Percentiles rank a stretch among this genome's conserved stretches.
Evolutionary conservation across 2,888 invertebrate species (phyloP).

Genomic region (Oligia fasciuncula): DNA sequence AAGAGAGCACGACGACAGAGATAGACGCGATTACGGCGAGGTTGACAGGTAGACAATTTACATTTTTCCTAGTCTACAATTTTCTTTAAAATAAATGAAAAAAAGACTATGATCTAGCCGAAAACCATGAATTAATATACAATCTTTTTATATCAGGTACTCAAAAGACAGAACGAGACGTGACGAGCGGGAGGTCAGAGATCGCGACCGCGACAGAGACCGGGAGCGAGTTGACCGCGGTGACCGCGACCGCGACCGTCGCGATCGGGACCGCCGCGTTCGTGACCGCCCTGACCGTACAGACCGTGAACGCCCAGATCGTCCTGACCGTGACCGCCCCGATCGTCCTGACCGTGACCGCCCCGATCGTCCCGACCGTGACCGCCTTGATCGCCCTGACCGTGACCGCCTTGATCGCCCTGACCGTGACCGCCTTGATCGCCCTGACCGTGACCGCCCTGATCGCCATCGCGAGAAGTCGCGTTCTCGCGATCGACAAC

Average conservation of each 20-base stretch:
- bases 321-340: slow-evolving; percentile 75
- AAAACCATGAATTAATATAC: slow-evolving; percentile 18
- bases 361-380: slow-evolving; percentile 72
- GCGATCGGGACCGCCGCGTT: slow-evolving; percentile 68
- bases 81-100: background rate
- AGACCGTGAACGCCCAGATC: slow-evolving; percentile 75
- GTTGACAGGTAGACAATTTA: slow-evolving; percentile 73
- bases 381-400: slow-evolving; percentile 65
- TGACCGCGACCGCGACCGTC: slow-evolving; percentile 69
- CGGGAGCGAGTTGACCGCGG: slow-evolving; percentile 69
- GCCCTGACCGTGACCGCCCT: slow-evolving; percentile 71
- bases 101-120: background rate
- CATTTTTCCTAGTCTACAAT: background rate
- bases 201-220: slow-evolving; percentile 75
- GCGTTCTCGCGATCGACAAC: slow-evolving; percentile 76
- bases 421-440: slow-evolving; percentile 74
- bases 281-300: slow-evolving; percentile 66
- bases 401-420: slow-evolving; percentile 71
- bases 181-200: slow-evolving; percentile 81
- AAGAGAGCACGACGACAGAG: slow-evolving; percentile 86
- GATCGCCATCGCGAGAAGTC: slow-evolving; percentile 77
- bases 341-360: slow-evolving; percentile 72
- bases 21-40: slow-evolving; percentile 83
- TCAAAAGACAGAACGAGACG: slow-evolving; percentile 84
- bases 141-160: slow-evolving; percentile 77